These are phyloP conservation scores for Triplophysa tibetana DNA, from an alignment of 2,113 vertebrate species.

Conservation along the genomic window DNA sequence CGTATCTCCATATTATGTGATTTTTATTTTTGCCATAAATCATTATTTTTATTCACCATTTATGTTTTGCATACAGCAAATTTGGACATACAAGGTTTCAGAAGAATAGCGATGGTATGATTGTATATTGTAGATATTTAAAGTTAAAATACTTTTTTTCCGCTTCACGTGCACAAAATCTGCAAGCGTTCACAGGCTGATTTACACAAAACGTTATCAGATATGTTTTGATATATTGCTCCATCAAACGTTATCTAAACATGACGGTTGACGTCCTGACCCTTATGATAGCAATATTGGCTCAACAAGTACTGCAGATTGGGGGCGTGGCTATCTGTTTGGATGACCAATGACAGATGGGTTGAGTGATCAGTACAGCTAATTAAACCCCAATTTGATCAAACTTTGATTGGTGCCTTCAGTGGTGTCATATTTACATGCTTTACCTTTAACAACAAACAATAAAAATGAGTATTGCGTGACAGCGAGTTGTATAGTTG, in stretches of 20 bases:
- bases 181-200: constrained; percentile 6
- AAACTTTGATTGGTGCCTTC: neutral
- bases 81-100: no score
- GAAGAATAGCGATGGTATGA: no score
- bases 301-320: neutral
- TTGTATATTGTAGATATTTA: no score
- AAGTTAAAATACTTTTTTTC: no score
- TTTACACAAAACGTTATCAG: no score
- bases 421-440: neutral
- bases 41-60: no score
- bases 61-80: no score
- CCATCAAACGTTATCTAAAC: neutral
- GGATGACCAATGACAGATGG: neutral
- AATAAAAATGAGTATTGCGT: neutral
- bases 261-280: neutral
- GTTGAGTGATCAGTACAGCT: neutral
- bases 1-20: no score
- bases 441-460: neutral
- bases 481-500: neutral
- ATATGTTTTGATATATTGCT: neutral
- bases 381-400: neutral
- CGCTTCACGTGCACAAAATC: no score
- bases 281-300: neutral
- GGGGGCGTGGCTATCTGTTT: neutral
- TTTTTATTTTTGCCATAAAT: no score